phyloP scores from a whole-genome alignment of 2,113 vertebrate species.

The Odobenus rosmarus region DNA sequence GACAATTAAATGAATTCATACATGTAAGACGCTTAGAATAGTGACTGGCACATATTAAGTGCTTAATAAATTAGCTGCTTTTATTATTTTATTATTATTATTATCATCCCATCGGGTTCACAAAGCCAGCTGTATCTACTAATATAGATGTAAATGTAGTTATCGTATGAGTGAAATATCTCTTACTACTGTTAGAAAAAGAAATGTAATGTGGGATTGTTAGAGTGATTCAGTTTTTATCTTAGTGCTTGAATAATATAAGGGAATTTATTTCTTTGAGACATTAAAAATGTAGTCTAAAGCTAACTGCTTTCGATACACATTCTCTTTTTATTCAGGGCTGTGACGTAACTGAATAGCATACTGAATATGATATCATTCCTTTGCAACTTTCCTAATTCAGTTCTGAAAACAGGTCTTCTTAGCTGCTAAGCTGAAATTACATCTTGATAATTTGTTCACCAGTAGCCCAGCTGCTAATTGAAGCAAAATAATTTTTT shows the following conservation, averaged over 20 bases:
- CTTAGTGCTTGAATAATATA: slow-evolving; percentile 63
- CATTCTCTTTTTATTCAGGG: slow-evolving; percentile 75
- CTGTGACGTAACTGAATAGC: slow-evolving; percentile 80
- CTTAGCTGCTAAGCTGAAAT: slow-evolving; percentile 83
- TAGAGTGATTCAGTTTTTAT: slow-evolving; percentile 70
- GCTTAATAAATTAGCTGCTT: slow-evolving; percentile 65
- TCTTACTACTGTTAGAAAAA: slow-evolving; percentile 59
- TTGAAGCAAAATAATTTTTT: slow-evolving; percentile 68
- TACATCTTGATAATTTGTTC: slow-evolving; percentile 76
- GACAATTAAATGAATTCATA: slow-evolving; percentile 51
- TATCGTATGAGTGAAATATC: slow-evolving; percentile 51
- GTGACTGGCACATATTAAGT: slow-evolving; percentile 51
- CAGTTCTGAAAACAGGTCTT: slow-evolving; percentile 77
- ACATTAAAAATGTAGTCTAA: slow-evolving; percentile 73
- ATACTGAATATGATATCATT: slow-evolving; percentile 83
- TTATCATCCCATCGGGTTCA: slow-evolving; percentile 55
- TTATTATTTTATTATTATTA: slow-evolving; percentile 63
- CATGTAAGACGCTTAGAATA: slow-evolving; percentile 27
- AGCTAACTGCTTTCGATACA: slow-evolving; percentile 63
- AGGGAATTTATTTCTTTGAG: slow-evolving; percentile 75
- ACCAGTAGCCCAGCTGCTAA: slow-evolving; percentile 58
- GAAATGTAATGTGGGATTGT: slow-evolving; percentile 40
- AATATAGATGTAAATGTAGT: slow-evolving; percentile 69
- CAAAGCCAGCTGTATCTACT: slow-evolving; percentile 51
- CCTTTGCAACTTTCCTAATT: slow-evolving; percentile 80